Conservation (phyloP, 1,140 invertebrate species). For the Bicyclus anynana region DNA sequence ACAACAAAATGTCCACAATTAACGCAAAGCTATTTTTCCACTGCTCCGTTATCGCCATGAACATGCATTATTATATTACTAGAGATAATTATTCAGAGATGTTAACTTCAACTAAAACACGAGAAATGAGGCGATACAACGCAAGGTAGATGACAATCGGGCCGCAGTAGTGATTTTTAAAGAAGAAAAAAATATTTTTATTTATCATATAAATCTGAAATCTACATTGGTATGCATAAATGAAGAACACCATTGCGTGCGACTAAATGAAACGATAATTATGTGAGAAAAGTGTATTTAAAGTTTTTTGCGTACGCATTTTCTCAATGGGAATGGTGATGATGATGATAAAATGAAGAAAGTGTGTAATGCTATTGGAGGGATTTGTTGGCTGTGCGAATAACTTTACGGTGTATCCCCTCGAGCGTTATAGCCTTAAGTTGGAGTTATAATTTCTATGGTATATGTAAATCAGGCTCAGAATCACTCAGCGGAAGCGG, state of each 20-base stretch:
- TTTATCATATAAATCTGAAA: conserved; percentile 21
- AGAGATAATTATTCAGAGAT: background rate
- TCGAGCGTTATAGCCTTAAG: background rate
- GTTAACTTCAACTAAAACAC: conserved; percentile 14
- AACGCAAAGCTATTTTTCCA: no score
- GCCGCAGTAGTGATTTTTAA: conserved; percentile 5
- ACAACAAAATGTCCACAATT: no score
- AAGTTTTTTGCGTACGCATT: conserved; percentile 31
- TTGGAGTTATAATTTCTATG: background rate
- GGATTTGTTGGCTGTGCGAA: conserved; percentile 15
- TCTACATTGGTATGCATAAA: conserved; percentile 22
- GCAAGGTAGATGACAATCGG: conserved; percentile 19
- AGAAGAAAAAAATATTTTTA: conserved; percentile 11
- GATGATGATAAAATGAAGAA: conserved; percentile 30
- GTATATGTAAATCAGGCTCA: no score
- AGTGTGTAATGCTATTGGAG: conserved; percentile 5
- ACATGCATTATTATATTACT: background rate
- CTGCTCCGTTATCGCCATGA: no score
- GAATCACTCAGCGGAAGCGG: no score
- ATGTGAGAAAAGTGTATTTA: conserved; percentile 29
- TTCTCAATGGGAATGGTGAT: conserved; percentile 29
- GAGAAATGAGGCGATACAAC: conserved; percentile 26
- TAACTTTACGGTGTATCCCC: conserved; percentile 1
- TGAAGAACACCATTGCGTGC: conserved; percentile 31
- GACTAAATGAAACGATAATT: conserved; percentile 32